Percentiles rank a stretch among this genome's conserved stretches.
phyloP scores from a whole-genome alignment of 2,797 vertebrate genomes.

The Gouania willdenowi region DNA sequence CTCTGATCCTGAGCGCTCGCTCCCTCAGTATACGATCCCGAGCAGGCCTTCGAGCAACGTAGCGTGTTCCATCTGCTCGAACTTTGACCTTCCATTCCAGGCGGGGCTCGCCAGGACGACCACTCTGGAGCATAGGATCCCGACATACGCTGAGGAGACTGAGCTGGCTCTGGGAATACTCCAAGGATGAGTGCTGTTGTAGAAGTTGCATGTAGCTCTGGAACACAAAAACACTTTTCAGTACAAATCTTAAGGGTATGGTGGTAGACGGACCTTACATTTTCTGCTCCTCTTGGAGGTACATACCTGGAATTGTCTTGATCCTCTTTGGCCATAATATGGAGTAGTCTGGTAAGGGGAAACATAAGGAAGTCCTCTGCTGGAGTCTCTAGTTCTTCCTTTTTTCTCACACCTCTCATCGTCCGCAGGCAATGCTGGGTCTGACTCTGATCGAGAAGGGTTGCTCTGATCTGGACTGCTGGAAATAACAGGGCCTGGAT shows the following conservation, averaged over 20 bases:
- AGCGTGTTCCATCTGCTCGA: slow-evolving; percentile 87
- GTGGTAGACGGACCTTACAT: neutral
- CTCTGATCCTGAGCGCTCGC: slow-evolving; percentile 91
- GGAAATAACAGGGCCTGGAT: slow-evolving; percentile 55
- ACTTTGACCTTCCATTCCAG: slow-evolving; percentile 97
- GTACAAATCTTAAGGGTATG: no score
- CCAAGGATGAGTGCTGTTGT: slow-evolving; percentile 90
- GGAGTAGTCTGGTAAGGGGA: slow-evolving; percentile 85
- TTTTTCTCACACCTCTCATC: slow-evolving; percentile 78
- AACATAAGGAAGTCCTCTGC: slow-evolving; percentile 72
- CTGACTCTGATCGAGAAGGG: slow-evolving; percentile 73
- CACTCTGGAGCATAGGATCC: slow-evolving; percentile 70
- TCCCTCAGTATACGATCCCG: slow-evolving; percentile 91
- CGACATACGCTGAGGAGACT: slow-evolving; percentile 88
- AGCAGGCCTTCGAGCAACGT: slow-evolving; percentile 89
- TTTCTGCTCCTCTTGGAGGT: neutral
- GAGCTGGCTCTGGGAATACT: slow-evolving; percentile 93
- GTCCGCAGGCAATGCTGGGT: slow-evolving; percentile 75
- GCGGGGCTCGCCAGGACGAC: slow-evolving; percentile 76
- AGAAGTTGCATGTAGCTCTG: slow-evolving; percentile 96
- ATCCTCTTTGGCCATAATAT: slow-evolving; percentile 77
- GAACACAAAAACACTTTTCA: slow-evolving; percentile 24
- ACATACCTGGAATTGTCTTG: slow-evolving; percentile 80
- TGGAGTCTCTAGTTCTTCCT: slow-evolving; percentile 52
- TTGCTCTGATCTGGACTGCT: slow-evolving; percentile 77